A percentile compares a stretch with the other conserved stretches of the same genome.
phyloP scores from a whole-genome alignment of 2,888 invertebrate species.

The Candidula unifasciata region DNA sequence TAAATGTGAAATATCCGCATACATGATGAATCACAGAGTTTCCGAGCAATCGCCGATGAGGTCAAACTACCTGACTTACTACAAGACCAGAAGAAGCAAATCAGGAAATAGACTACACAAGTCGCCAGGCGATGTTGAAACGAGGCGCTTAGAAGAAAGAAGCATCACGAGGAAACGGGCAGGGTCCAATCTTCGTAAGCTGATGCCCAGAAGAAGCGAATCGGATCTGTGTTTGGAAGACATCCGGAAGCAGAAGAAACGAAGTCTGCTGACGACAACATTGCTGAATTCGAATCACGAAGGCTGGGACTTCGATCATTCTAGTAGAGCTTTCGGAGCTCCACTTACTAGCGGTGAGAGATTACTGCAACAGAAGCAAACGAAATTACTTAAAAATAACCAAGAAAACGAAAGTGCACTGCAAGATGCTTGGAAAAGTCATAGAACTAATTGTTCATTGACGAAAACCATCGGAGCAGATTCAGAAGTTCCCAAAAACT shows the following conservation, averaged over 20 bases:
- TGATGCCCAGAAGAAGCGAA: neutral
- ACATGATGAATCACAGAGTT: neutral
- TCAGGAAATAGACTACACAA: neutral
- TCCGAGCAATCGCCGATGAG: slow-evolving; percentile 16
- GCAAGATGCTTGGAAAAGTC: neutral
- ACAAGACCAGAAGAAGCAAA: slow-evolving; percentile 4
- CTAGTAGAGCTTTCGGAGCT: neutral
- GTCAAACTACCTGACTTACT: neutral
- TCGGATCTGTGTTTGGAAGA: neutral
- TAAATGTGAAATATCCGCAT: neutral
- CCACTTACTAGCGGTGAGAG: too few species aligned
- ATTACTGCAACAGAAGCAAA: neutral
- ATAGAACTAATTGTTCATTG: neutral
- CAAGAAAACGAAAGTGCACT: neutral
- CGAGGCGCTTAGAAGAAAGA: too few species aligned
- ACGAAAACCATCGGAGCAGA: neutral
- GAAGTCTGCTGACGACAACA: neutral
- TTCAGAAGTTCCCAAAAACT: neutral
- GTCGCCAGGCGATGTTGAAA: neutral
- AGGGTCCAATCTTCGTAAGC: neutral
- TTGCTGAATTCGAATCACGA: neutral
- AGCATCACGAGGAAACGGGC: too few species aligned
- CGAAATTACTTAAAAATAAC: neutral
- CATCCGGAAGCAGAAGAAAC: neutral
- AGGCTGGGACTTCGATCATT: neutral